phyloP scores from a whole-genome alignment of 2,113 vertebrate genomes.

The Lepisosteus osseus region DNA sequence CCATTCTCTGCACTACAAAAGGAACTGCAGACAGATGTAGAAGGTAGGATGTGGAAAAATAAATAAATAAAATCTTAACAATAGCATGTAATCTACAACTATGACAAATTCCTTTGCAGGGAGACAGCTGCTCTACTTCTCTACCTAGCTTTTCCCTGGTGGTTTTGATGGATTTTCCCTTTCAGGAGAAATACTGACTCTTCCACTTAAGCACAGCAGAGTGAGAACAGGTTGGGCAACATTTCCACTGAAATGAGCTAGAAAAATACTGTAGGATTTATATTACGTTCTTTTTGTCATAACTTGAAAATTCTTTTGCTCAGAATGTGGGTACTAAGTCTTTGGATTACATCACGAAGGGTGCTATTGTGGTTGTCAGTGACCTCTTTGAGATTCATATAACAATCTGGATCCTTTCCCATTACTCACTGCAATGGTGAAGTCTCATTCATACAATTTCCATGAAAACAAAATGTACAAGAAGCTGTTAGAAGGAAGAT shows the following conservation, averaged over 20 bases:
- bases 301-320: neutral
- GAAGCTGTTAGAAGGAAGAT: too few species aligned
- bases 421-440: too few species aligned
- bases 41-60: slow-evolving; percentile 9
- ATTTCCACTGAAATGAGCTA: slow-evolving; percentile 58
- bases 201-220: slow-evolving; percentile 52
- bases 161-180: slow-evolving; percentile 65
- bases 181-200: slow-evolving; percentile 53
- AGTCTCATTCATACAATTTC: too few species aligned
- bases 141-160: slow-evolving; percentile 55
- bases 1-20: slow-evolving; percentile 40
- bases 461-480: too few species aligned
- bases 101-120: slow-evolving; percentile 46
- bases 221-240: slow-evolving; percentile 45
- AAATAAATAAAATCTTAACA: slow-evolving; percentile 48
- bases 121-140: slow-evolving; percentile 55
- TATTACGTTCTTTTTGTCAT: slow-evolving; percentile 33
- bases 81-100: slow-evolving; percentile 62
- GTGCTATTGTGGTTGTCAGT: too few species aligned
- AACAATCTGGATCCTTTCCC: too few species aligned
- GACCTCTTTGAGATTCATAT: too few species aligned
- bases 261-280: slow-evolving; percentile 41
- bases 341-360: too few species aligned
- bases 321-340: too few species aligned
- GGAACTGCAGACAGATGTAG: slow-evolving; percentile 41